phyloP scores from a whole-genome alignment of 2,888 invertebrate genomes.

The Lepidochitona cinerea region DNA sequence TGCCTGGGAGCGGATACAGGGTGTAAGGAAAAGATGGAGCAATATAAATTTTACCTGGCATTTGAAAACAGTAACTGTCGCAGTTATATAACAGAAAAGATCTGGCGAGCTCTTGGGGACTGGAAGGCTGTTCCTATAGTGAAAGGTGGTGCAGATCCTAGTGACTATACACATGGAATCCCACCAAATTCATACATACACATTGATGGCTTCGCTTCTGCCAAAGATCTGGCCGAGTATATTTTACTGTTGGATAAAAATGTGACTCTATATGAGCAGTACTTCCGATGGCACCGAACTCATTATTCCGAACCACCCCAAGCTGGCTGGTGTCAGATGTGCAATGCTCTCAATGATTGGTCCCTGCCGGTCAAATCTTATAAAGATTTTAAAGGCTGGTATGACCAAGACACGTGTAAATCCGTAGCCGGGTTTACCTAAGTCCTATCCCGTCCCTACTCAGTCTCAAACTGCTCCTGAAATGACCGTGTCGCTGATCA shows the following conservation, averaged over 20 bases:
- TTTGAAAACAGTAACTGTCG: constrained; percentile 10
- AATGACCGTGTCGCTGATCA: too few species aligned
- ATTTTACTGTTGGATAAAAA: background rate
- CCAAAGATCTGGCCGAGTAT: constrained; percentile 3
- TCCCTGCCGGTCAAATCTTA: background rate
- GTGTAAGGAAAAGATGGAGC: background rate
- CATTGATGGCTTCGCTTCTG: constrained; percentile 3
- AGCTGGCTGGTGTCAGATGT: constrained; percentile 1
- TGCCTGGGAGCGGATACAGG: background rate
- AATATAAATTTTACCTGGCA: background rate
- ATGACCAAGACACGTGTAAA: constrained; percentile 1
- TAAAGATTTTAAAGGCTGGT: constrained; percentile 1
- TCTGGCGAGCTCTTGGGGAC: background rate
- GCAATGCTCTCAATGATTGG: background rate
- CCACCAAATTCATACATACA: constrained; percentile 2
- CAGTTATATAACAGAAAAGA: constrained; percentile 2
- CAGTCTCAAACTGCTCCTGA: too few species aligned
- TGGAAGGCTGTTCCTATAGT: constrained; percentile 6
- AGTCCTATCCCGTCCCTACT: too few species aligned
- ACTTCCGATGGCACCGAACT: background rate
- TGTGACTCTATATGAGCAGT: background rate
- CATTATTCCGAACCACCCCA: background rate
- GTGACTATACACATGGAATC: background rate
- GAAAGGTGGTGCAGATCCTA: background rate
- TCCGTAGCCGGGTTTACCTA: background rate